Evolutionary conservation across 1,140 invertebrate genomes (phyloP).

Genomic region (Coboldia fuscipes): DNA sequence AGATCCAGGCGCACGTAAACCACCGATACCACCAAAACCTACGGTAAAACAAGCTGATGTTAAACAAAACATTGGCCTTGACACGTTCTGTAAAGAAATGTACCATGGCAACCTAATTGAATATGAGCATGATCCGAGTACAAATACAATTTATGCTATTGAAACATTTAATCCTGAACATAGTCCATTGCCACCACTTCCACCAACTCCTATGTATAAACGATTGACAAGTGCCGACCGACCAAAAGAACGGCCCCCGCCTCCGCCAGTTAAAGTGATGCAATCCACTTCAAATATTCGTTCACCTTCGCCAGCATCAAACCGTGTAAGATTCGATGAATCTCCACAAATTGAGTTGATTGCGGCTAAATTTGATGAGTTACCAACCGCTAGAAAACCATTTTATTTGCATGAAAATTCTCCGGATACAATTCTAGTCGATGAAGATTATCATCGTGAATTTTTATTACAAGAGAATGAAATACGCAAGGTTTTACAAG

Average conservation of each 20-base stretch:
- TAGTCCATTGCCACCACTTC: constrained; percentile 2
- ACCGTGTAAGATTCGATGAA: constrained; percentile 9
- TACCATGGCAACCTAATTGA: constrained; percentile 18
- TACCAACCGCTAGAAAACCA: constrained; percentile 9
- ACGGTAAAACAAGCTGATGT: constrained; percentile 17
- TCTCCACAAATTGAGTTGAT: constrained; percentile 3
- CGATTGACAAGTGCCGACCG: constrained; percentile 5
- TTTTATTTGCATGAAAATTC: constrained; percentile 19
- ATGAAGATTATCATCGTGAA: constrained; percentile 16
- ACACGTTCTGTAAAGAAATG: constrained; percentile 17
- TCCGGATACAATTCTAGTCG: constrained; percentile 16
- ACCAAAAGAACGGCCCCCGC: constrained; percentile 15
- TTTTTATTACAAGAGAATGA: constrained; percentile 18
- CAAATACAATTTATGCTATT: constrained; percentile 14
- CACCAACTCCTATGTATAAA: constrained; percentile 1
- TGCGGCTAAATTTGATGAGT: constrained; percentile 3
- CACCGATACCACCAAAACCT: constrained; percentile 13
- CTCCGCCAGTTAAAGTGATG: constrained; percentile 17
- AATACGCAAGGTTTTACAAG: constrained; percentile 8
- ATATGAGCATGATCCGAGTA: constrained; percentile 17
- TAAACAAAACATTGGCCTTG: constrained; percentile 14
- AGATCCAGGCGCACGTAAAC: constrained; percentile 11
- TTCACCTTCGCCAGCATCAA: constrained; percentile 11
- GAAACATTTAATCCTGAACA: constrained; percentile 1
- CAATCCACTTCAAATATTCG: no score